Conservation (phyloP, 1,140 invertebrate species). For the Drosophila setifemur region DNA sequence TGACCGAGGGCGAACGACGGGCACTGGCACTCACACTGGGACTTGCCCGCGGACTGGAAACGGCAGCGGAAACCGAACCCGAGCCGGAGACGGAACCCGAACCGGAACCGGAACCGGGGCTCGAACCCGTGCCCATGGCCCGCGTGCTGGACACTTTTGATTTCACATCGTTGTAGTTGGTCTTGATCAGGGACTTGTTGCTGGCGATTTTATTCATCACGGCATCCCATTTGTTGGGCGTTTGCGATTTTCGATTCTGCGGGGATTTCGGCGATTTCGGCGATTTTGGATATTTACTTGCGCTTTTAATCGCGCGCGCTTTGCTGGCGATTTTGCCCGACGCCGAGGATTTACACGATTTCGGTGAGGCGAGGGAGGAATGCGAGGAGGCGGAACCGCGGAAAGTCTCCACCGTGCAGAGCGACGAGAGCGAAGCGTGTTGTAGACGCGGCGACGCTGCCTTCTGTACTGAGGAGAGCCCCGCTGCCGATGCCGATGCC, state of each 20-base stretch:
- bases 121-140: conserved; percentile 28
- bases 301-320: conserved; percentile 33
- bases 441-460: conserved; percentile 69
- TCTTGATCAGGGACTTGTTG: conserved; percentile 87
- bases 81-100: not conserved
- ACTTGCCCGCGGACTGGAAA: conserved; percentile 30
- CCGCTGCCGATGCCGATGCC: conserved; percentile 44
- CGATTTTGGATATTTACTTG: conserved; percentile 41
- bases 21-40: conserved; percentile 54
- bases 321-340: conserved; percentile 12
- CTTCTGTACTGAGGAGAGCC: conserved; percentile 67
- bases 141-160: conserved; percentile 86
- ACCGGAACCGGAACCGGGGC: conserved; percentile 1
- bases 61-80: not conserved
- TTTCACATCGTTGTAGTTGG: conserved; percentile 90
- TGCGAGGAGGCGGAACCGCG: conserved; percentile 33
- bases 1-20: conserved; percentile 52
- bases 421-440: conserved; percentile 65
- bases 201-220: conserved; percentile 92
- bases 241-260: conserved; percentile 79
- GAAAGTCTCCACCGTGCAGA: conserved; percentile 61
- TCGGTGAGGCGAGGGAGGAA: conserved; percentile 60
- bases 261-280: conserved; percentile 50
- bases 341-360: conserved; percentile 42
- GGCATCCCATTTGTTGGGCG: conserved; percentile 87